phyloP scores from a whole-genome alignment of 2,797 vertebrate species.

The Lophius americanus region DNA sequence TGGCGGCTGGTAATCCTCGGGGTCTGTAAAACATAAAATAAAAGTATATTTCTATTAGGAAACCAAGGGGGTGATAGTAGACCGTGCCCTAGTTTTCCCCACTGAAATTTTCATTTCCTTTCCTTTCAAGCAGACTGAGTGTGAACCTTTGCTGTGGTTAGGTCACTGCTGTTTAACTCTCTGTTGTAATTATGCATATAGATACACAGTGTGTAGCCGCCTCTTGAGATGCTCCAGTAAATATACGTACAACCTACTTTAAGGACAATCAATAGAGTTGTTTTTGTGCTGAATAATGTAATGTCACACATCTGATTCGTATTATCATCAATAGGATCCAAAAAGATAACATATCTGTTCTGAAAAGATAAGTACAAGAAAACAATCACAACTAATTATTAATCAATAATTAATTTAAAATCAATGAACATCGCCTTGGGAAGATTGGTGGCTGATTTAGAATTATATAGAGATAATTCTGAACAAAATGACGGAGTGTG shows the following conservation, averaged over 20 bases:
- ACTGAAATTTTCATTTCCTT: conserved; percentile 43
- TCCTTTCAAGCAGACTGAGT: conserved; percentile 26
- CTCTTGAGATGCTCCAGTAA: conserved; percentile 42
- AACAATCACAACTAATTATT: conserved; percentile 17
- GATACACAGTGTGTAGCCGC: conserved; percentile 42
- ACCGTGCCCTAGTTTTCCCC: conserved; percentile 39
- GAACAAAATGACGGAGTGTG: conserved; percentile 30
- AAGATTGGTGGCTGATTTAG: conserved; percentile 28
- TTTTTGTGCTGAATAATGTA: conserved; percentile 20
- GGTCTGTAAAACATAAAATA: conserved; percentile 86
- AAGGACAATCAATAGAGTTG: conserved; percentile 62
- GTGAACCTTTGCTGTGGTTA: conserved; percentile 30
- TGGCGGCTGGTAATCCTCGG: conserved; percentile 97
- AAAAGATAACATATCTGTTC: conserved; percentile 5
- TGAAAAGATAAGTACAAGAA: conserved; percentile 24
- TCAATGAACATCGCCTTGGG: conserved; percentile 1
- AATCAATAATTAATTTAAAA: conserved; percentile 21
- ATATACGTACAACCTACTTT: conserved; percentile 50
- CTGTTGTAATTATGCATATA: conserved; percentile 53
- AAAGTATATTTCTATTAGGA: conserved; percentile 47
- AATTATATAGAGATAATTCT: conserved; percentile 35
- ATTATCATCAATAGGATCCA: conserved; percentile 24
- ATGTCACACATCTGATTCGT: conserved; percentile 30
- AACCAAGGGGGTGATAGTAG: conserved; percentile 31
- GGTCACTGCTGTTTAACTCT: conserved; percentile 55